Base-by-base conservation (phyloP, 2,797 vertebrate genomes). In the Anolis apletophallus region DNA sequence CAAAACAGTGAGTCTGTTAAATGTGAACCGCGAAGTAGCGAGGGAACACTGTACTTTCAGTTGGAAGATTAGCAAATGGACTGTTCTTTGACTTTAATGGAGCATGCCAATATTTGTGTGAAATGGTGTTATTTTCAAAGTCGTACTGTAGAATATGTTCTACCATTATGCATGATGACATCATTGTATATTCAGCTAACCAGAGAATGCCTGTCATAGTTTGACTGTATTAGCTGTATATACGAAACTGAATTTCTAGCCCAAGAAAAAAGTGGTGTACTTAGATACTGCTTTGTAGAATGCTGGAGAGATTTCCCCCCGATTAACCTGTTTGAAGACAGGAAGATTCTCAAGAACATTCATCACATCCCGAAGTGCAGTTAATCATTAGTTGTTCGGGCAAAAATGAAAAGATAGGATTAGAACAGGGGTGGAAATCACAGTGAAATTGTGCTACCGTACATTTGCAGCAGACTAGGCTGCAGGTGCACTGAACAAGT, bases 181-280 rank as follows among this genome's bases (percentile, higher is more conserved):
- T 9, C 46, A 76, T 69, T 54, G 76, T 16, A 69, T 77, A 1
- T 46, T n/a, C 14, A 61, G 61, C 54, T 59, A 50, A 85, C 7
- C 7, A 21, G 55, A 36, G 19, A 14, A 67, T 78, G 54, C 13
- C 1, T 69, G 1, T 57, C 57, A 82, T 52, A 67, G 57, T 6
- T 77, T 72, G 74, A 17, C 17, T 83, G 10, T 83, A 9, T 86
- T 86, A 81, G 59, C 26, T 86, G 14, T 16, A 55, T 26, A 19
- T 73, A 17, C 73, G 36, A 57, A 64, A 54, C 10, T 81, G 64
- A 67, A 67, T 81, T 34, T n/a, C 23, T 77, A 71, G 50, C 3
- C 21, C 16, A 50, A 32, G 52, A 29, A 46, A 4, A 76, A 76
- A 81, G 8, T 55, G 1, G 17, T 46, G 14, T 71, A n/a, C 7